Conservation (phyloP, 2,888 invertebrate species). For the Mellilla xanthometata region DNA sequence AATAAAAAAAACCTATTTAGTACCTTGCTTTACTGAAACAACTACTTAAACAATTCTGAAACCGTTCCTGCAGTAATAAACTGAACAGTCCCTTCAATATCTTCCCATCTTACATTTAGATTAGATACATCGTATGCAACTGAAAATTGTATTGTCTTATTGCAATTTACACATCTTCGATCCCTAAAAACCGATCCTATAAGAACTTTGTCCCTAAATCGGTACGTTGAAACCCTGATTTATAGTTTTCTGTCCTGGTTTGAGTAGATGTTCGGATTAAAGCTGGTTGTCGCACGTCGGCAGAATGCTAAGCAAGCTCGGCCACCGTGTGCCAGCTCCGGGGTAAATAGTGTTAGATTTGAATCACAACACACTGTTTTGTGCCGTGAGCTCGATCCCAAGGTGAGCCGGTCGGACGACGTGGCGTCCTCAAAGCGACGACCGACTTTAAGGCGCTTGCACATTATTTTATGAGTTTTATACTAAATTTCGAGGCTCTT, state of each 20-base stretch:
- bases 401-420: conserved; percentile 65
- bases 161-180: too few relatives aligned
- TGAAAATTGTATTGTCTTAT: too few relatives aligned
- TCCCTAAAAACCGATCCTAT: too few relatives aligned
- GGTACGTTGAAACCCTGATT: neutral
- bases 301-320: conserved; percentile 14
- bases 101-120: too few relatives aligned
- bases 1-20: too few relatives aligned
- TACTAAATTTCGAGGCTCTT: neutral
- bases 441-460: conserved; percentile 28
- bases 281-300: conserved; percentile 5
- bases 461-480: conserved; percentile 20
- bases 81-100: too few relatives aligned
- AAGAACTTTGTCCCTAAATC: too few relatives aligned
- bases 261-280: conserved; percentile 6
- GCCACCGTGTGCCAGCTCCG: conserved; percentile 10
- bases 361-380: conserved; percentile 49
- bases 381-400: conserved; percentile 51
- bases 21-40: too few relatives aligned
- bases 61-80: too few relatives aligned
- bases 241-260: conserved; percentile 1
- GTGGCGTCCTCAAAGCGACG: conserved; percentile 39
- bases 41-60: too few relatives aligned
- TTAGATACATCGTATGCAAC: too few relatives aligned
- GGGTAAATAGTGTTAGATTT: conserved; percentile 32